phyloP scores from a whole-genome alignment of 2,797 vertebrate genomes.

The Dromococcyx pavoninus region DNA sequence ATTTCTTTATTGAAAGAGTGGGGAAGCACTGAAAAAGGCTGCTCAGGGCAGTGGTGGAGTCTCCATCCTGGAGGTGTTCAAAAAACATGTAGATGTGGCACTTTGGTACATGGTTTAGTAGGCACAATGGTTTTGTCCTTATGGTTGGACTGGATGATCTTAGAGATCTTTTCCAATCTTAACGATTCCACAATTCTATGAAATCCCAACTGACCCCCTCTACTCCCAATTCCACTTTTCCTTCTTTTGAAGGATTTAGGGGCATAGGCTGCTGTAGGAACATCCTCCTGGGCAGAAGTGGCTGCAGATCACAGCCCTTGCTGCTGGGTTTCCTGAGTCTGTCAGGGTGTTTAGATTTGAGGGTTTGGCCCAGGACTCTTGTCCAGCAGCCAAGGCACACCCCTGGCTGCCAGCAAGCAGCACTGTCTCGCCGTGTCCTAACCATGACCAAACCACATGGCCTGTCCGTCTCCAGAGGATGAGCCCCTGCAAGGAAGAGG shows the following conservation, averaged over 20 bases:
- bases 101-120: too few relatives aligned
- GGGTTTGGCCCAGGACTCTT: not conserved
- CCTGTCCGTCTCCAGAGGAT: not conserved
- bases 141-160: too few relatives aligned
- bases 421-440: rapidly evolving
- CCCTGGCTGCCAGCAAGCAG: not conserved
- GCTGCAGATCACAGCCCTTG: not conserved
- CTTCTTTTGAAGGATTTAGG: not conserved
- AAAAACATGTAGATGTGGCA: too few relatives aligned
- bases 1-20: too few relatives aligned
- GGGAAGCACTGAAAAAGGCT: too few relatives aligned
- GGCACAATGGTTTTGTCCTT: too few relatives aligned
- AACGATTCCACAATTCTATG: too few relatives aligned
- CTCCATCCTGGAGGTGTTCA: too few relatives aligned
- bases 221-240: rapidly evolving
- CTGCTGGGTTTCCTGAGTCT: not conserved
- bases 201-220: too few relatives aligned
- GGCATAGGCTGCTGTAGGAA: not conserved
- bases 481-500: not conserved
- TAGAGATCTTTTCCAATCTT: too few relatives aligned
- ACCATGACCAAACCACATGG: not conserved
- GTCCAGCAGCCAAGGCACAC: not conserved
- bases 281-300: not conserved
- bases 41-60: too few relatives aligned
- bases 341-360: not conserved